Percentiles rank a stretch among this genome's conserved stretches.
Conservation (phyloP, 2,113 vertebrate species). For the Riparia riparia region DNA sequence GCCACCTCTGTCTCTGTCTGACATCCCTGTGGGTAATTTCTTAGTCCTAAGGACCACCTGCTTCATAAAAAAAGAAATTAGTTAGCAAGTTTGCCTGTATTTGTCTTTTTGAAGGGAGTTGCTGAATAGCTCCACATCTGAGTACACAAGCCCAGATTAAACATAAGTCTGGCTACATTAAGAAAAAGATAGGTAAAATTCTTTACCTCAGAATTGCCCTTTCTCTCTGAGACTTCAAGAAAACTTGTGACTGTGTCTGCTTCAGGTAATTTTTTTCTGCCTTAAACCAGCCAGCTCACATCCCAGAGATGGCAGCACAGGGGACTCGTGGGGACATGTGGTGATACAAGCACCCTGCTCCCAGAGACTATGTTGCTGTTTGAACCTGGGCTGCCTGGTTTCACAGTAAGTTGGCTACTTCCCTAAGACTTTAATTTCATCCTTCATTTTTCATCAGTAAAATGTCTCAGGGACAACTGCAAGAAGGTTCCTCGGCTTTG, state of each 20-base stretch:
- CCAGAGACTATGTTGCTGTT: neutral
- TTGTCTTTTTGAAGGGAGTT: neutral
- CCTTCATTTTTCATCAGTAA: neutral
- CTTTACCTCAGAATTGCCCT: neutral
- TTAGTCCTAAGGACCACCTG: neutral
- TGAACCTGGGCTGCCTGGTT: neutral
- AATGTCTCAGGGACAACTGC: neutral
- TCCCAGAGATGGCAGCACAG: neutral
- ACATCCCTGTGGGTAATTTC: neutral
- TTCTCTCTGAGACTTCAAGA: neutral
- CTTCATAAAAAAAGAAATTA: neutral
- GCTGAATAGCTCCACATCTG: neutral
- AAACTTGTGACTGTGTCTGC: neutral
- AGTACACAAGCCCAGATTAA: neutral
- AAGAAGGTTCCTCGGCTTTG: neutral
- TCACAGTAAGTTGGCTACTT: neutral
- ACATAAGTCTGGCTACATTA: neutral
- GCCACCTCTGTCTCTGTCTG: neutral
- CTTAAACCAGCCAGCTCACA: neutral
- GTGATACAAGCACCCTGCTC: neutral
- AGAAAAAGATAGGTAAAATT: neutral
- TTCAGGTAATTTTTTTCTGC: neutral
- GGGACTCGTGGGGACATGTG: fast-evolving
- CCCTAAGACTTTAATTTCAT: neutral
- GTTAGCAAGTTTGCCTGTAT: neutral